Evolutionary conservation across 2,113 vertebrate species (phyloP).

Genomic region (Pitta sordida): DNA sequence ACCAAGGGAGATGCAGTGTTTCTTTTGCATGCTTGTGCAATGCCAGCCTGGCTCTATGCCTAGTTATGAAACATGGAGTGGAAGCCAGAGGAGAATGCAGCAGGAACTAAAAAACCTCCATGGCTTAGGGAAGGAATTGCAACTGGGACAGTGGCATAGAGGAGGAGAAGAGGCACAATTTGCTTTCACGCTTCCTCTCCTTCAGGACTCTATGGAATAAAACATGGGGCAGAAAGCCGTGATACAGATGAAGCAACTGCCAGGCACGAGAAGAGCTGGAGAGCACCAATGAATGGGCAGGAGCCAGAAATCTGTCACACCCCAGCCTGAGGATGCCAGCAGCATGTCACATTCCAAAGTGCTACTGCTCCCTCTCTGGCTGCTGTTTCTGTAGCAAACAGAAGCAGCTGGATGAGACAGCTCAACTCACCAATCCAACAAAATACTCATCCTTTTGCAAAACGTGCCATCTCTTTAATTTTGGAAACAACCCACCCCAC

Average conservation of each 20-base stretch:
- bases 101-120: background rate
- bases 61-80: background rate
- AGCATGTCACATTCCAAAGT: accelerated
- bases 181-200: background rate
- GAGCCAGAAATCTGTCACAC: background rate
- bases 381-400: background rate
- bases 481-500: accelerated
- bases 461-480: accelerated
- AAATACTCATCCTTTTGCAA: background rate
- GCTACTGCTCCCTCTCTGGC: background rate
- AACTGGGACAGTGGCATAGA: background rate
- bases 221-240: background rate
- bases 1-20: accelerated
- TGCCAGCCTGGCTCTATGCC: background rate
- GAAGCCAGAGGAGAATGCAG: background rate
- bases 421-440: background rate
- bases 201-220: background rate
- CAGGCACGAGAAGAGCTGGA: background rate
- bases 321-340: background rate
- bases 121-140: background rate
- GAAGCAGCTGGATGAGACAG: background rate
- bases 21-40: accelerated
- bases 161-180: background rate
- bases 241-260: background rate
- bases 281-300: background rate